Evolutionary conservation across 92 coral and sea anemone species (phyloP), one percentile per base, ranked within the genome.

Genomic region (Virgularia gustaviana): DNA sequence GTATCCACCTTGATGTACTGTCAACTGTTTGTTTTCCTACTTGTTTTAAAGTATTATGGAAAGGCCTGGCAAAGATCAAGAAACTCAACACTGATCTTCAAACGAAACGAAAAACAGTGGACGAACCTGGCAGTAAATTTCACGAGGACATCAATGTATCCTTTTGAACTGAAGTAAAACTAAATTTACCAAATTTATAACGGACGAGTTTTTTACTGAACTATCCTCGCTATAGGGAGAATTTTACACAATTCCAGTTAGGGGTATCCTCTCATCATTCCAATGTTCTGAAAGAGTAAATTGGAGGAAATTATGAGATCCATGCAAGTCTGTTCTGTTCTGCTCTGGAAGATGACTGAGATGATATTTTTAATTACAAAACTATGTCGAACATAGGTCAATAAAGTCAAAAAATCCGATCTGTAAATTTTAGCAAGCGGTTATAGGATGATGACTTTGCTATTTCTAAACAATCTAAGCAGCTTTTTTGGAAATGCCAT

Each of bases 121-220:
- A 86, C n/a, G 74, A 85, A 2, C 70, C 79, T 28, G 97, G 86
- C 71, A 88, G 79, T 13, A 91, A 86, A 72, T 81, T 91, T 18
- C 79, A 83, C 78, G 81, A 70, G n/a, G 97, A 91, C 64, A 89
- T 91, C 13, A 89, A 89, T 29, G 97, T 91, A 91, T 91, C 92
- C 91, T 89, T 82, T 60, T 1, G n/a, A n/a, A n/a, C n/a, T n/a
- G n/a, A n/a, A n/a, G n/a, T n/a, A n/a, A n/a, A n/a, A n/a, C n/a
- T n/a, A n/a, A n/a, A n/a, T n/a, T n/a, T n/a, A n/a, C n/a, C n/a
- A n/a, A n/a, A n/a, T n/a, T n/a, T n/a, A n/a, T n/a, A n/a, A n/a
- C n/a, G n/a, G n/a, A n/a, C n/a, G n/a, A n/a, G n/a, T n/a, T n/a
- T n/a, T n/a, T n/a, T n/a, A n/a, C n/a, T n/a, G n/a, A n/a, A n/a